phyloP scores from a whole-genome alignment of 1,140 invertebrate genomes.

The Teleogryllus occipitalis region DNA sequence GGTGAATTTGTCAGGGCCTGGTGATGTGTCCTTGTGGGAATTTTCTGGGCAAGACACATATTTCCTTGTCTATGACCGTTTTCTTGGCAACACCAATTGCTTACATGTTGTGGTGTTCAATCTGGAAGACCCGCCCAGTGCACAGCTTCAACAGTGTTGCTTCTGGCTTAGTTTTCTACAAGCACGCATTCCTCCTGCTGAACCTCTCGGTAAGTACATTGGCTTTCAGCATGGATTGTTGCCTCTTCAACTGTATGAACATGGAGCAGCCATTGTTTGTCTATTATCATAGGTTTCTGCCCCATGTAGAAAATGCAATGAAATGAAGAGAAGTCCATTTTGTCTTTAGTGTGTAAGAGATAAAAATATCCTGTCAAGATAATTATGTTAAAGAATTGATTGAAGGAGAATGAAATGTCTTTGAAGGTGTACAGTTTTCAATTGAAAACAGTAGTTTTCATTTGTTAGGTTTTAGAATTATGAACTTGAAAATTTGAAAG shows the following conservation, averaged over 20 bases:
- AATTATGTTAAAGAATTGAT: not conserved
- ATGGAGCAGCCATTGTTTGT: not conserved
- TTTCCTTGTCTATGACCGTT: slow-evolving; percentile 68
- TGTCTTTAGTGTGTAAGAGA: not conserved
- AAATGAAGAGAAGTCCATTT: not conserved
- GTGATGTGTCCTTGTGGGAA: slow-evolving; percentile 69
- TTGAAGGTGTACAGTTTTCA: too few species aligned
- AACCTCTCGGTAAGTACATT: slow-evolving; percentile 53
- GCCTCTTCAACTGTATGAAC: not conserved
- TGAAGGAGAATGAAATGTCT: too few species aligned
- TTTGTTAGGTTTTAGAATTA: too few species aligned
- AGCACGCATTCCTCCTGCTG: slow-evolving; percentile 55
- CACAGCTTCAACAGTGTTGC: slow-evolving; percentile 62
- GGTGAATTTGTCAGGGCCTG: slow-evolving; percentile 45
- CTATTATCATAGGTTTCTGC: not conserved
- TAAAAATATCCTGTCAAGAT: not conserved
- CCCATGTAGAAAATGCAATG: not conserved
- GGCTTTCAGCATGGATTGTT: not conserved
- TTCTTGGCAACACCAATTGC: slow-evolving; percentile 56
- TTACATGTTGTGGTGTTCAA: slow-evolving; percentile 68
- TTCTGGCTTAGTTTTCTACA: slow-evolving; percentile 78
- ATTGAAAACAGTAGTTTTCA: too few species aligned
- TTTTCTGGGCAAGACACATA: slow-evolving; percentile 76
- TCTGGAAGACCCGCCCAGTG: slow-evolving; percentile 58
- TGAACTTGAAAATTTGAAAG: too few species aligned